Conservation (phyloP, 1,140 invertebrate species). For the Lepidurus arcticus region DNA sequence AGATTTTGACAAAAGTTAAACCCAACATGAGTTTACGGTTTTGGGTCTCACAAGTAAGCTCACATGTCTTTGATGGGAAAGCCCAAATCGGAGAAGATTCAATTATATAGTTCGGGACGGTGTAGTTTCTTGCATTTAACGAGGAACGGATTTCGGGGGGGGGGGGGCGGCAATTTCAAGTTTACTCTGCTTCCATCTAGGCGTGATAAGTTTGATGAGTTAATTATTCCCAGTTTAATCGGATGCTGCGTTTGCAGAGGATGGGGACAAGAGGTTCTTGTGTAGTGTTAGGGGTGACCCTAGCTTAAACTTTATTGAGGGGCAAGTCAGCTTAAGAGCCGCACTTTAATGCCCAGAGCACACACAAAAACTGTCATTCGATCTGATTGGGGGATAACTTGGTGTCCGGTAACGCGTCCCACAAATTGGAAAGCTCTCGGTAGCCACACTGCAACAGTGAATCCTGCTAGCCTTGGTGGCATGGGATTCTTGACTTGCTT, state of each 20-base stretch:
- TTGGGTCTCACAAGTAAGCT: background rate
- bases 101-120: background rate
- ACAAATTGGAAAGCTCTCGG: no score
- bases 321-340: no score
- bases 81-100: background rate
- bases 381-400: no score
- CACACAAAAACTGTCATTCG: no score
- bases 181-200: background rate
- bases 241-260: background rate
- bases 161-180: background rate
- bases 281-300: background rate
- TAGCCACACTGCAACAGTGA: no score
- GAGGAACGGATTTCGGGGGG: background rate
- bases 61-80: background rate
- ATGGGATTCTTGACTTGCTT: no score
- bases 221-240: conserved; percentile 6
- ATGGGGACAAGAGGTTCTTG: background rate
- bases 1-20: no score
- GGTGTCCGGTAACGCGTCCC: no score
- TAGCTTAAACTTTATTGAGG: background rate
- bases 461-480: no score
- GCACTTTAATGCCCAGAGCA: no score
- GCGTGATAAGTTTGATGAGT: conserved; percentile 9
- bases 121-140: background rate
- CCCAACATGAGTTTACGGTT: background rate